Base-by-base conservation (phyloP, 2,797 vertebrate species). In the Oreochromis grahami region DNA sequence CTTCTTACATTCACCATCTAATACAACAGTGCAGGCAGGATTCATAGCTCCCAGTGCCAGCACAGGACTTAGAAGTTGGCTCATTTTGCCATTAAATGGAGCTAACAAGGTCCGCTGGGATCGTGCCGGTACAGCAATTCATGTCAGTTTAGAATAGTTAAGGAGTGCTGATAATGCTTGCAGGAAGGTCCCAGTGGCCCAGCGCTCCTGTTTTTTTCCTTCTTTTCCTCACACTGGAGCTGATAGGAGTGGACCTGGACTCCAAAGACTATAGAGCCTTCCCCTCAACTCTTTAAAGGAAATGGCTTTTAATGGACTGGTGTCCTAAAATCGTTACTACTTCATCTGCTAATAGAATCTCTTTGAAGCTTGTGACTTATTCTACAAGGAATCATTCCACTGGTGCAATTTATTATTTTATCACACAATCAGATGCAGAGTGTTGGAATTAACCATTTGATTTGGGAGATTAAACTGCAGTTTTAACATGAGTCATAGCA, bases 81-180 rank as follows among this genome's bases (percentile, higher is more conserved):
- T 95, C 90, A 89, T 93, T 94, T 92, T 92, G 87, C 90, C 91
- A 89, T 94, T 94, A 93, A 94, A 94, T 86, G 86, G 86, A 87
- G 86, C 85, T 96, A 95, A 96, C 93, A 91, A 94, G 93, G 88
- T 94, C 95, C 92, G 6, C 89, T 88, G 95, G 95, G 95, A 96
- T 81, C 55, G 84, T 58, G 87, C 87, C 79, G 78, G 89, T 85
- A 80, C 82, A 86, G 89, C 89, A 91, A 92, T 91, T 93, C 91
- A 93, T 95, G 93, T 90, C 92, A 93, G 91, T 94, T 95, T 93
- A 92, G 90, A 94, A 92, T 94, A 92, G 89, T 95, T 94, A 95
- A 91, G 86, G 85, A 89, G 86, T 14, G 79, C 89, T 93, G 93
- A 94, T 95, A 86, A 94, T 84, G 84, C 88, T 93, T 43, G 24